Evolutionary conservation across 2,888 invertebrate genomes (phyloP).

Genomic region (Nasonia oneida): DNA sequence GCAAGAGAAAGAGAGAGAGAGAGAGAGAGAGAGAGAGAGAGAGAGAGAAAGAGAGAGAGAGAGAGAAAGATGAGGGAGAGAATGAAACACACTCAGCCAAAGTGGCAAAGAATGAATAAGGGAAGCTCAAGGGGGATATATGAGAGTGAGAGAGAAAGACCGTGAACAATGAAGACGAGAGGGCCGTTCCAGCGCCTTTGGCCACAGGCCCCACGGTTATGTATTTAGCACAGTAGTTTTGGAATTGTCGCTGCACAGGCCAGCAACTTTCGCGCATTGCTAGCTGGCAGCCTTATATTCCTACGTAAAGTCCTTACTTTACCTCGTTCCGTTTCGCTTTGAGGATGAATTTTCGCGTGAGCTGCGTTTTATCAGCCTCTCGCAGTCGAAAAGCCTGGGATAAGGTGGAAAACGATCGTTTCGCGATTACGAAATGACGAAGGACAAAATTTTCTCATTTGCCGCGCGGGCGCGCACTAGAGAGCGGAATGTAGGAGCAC

Average conservation of each 20-base stretch:
- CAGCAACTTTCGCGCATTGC: constrained; percentile 60
- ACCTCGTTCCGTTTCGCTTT: background rate
- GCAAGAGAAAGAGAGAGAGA: background rate
- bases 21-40: background rate
- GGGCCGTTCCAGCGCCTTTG: constrained; percentile 77
- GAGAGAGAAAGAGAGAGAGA: constrained; percentile 3
- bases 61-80: constrained; percentile 57
- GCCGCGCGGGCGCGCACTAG: constrained; percentile 52
- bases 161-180: constrained; percentile 77
- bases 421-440: constrained; percentile 64
- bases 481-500: constrained; percentile 63
- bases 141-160: constrained; percentile 63
- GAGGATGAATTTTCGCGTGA: constrained; percentile 26
- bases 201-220: constrained; percentile 76
- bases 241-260: constrained; percentile 72
- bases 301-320: background rate
- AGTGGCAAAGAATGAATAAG: constrained; percentile 60
- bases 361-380: constrained; percentile 20
- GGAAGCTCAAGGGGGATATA: constrained; percentile 31
- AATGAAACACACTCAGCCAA: constrained; percentile 56
- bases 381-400: no score
- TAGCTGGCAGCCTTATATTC: constrained; percentile 40
- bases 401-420: constrained; percentile 57
- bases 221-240: constrained; percentile 76
- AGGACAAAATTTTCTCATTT: constrained; percentile 69